These are phyloP conservation scores for Dascyllus trimaculatus DNA, from an alignment of 2,113 vertebrate genomes.

Conservation along the genomic window DNA sequence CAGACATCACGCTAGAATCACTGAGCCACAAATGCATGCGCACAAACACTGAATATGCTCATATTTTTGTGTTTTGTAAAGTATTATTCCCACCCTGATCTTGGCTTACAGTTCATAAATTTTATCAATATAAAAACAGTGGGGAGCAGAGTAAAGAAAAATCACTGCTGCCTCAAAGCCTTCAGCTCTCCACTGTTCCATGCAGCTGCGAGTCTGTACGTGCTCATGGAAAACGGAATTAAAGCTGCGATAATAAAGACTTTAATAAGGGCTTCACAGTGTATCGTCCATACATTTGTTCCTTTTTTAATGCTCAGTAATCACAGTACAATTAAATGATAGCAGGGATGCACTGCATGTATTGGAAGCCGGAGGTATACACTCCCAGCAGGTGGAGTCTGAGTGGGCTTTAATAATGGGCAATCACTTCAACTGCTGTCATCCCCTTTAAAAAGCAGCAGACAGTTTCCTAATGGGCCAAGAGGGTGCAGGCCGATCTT, in stretches of 20 bases:
- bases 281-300: not conserved
- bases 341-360: not conserved
- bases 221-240: not conserved
- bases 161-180: conserved; percentile 26
- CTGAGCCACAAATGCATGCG: not conserved
- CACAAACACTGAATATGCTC: conserved; percentile 1
- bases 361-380: not conserved
- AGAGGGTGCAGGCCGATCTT: not conserved
- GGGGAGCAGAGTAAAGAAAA: conserved; percentile 38
- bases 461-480: conserved; percentile 33
- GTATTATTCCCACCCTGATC: conserved; percentile 4
- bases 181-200: conserved; percentile 31
- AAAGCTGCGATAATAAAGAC: not conserved
- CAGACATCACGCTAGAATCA: not conserved
- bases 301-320: not conserved
- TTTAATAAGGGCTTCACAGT: not conserved
- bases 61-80: not conserved
- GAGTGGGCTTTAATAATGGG: conserved; percentile 34
- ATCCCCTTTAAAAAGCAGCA: conserved; percentile 26
- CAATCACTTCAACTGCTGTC: conserved; percentile 33
- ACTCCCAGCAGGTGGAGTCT: conserved; percentile 18
- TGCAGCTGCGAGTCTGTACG: conserved; percentile 9
- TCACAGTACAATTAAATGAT: not conserved
- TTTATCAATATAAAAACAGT: conserved; percentile 25
- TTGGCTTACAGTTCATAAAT: conserved; percentile 23